A percentile compares a stretch with the other conserved stretches of the same genome.
Evolutionary conservation across 2,113 vertebrate species (phyloP).

Genomic region (Rutilus rutilus): DNA sequence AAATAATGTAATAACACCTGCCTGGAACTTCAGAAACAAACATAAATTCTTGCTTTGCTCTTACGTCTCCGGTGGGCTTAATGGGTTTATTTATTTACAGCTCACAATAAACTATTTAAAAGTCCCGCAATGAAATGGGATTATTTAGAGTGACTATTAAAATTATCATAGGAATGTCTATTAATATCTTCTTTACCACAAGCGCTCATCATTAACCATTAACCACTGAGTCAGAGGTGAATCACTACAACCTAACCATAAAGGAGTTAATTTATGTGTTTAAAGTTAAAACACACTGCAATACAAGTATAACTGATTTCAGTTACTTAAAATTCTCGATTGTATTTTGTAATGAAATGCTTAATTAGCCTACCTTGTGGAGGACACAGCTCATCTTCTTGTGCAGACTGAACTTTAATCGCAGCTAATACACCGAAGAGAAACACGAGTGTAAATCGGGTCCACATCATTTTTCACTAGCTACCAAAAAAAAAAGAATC

Average conservation of each 20-base stretch:
- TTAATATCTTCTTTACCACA: not conserved
- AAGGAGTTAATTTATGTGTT: not conserved
- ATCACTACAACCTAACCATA: not conserved
- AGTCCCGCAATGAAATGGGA: not conserved
- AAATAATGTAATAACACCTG: too few relatives aligned
- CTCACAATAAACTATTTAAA: not conserved
- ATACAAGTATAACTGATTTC: not conserved
- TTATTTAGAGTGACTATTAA: too few relatives aligned
- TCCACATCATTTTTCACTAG: slow-evolving; percentile 33
- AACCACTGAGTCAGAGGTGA: not conserved
- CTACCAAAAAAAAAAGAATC: not conserved
- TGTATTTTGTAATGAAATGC: slow-evolving; percentile 1
- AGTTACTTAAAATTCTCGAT: too few relatives aligned
- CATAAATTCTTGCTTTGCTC: not conserved
- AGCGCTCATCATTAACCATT: not conserved
- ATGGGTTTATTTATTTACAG: not conserved
- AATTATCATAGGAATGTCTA: not conserved
- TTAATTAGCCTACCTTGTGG: slow-evolving; percentile 67
- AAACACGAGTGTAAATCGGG: slow-evolving; percentile 39
- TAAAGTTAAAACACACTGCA: not conserved
- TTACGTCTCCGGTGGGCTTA: not conserved
- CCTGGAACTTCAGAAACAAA: too few relatives aligned
- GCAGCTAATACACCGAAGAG: slow-evolving; percentile 53
- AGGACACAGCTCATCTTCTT: slow-evolving; percentile 61
- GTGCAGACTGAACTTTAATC: slow-evolving; percentile 37